These are phyloP conservation scores for Steatocranus sp. DNA, from an alignment of 2,797 vertebrate genomes.

Conservation along the genomic window DNA sequence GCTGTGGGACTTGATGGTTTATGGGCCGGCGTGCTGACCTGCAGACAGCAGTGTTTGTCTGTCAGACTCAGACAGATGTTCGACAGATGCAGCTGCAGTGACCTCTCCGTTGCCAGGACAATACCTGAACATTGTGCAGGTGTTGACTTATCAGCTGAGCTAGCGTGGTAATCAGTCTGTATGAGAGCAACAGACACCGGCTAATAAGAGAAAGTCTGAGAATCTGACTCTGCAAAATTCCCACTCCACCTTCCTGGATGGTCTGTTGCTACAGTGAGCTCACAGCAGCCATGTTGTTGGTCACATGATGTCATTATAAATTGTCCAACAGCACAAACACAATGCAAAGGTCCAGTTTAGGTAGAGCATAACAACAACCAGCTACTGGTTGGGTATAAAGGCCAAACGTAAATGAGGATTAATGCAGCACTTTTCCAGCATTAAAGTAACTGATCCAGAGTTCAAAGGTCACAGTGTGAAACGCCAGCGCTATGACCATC, in stretches of 20 bases:
- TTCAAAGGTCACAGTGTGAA: not conserved
- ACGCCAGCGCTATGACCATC: not conserved
- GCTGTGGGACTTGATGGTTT: not conserved
- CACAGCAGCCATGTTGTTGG: not conserved
- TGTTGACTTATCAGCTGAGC: not conserved
- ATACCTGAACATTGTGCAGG: not conserved
- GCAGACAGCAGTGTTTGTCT: not conserved
- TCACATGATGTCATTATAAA: not conserved
- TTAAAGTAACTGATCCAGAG: not conserved
- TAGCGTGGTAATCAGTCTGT: not conserved
- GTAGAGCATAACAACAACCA: not conserved
- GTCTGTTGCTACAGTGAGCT: not conserved
- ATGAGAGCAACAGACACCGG: not conserved
- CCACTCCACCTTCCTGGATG: not conserved
- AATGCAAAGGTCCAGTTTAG: not conserved
- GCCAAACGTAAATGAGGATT: not conserved
- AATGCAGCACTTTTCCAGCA: not conserved
- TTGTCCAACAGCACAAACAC: not conserved
- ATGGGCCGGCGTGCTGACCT: not conserved
- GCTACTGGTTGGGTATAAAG: not conserved
- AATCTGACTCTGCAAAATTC: not conserved
- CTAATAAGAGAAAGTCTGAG: not conserved
- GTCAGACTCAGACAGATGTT: not conserved
- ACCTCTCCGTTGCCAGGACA: not conserved
- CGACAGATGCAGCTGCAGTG: not conserved